Conservation (phyloP, 2,888 invertebrate genomes). For the Rosalia funebris region DNA sequence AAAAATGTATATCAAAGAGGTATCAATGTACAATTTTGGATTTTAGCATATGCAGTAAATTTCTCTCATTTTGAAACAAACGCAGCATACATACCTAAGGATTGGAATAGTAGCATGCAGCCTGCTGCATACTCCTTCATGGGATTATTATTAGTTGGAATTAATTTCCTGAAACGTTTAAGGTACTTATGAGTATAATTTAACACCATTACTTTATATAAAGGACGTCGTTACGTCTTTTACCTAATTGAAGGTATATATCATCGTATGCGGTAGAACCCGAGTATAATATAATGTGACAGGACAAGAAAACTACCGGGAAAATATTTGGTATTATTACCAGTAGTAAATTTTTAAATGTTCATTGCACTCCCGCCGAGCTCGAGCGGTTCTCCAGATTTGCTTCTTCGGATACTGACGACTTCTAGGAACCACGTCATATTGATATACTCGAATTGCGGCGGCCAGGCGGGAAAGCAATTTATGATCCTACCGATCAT, state of each 20-base stretch:
- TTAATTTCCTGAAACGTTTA: too few species aligned
- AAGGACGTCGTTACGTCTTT: too few species aligned
- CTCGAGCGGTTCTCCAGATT: slow-evolving; percentile 6
- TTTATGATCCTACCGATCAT: slow-evolving; percentile 39
- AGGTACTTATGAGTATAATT: too few species aligned
- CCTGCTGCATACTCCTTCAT: too few species aligned
- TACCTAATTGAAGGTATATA: not conserved
- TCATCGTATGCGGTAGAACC: not conserved
- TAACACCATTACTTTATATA: too few species aligned
- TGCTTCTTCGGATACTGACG: slow-evolving; percentile 34
- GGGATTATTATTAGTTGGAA: too few species aligned
- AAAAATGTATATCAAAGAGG: too few species aligned
- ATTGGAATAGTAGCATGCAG: too few species aligned
- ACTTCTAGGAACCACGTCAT: slow-evolving; percentile 42
- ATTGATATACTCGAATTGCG: slow-evolving; percentile 45
- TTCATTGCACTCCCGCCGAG: slow-evolving; percentile 12
- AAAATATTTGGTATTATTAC: slow-evolving; percentile 23
- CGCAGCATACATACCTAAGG: too few species aligned
- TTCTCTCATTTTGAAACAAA: too few species aligned
- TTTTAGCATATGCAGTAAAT: too few species aligned
- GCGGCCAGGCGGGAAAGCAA: slow-evolving; percentile 38
- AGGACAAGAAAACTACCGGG: slow-evolving; percentile 7
- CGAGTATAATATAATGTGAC: slow-evolving; percentile 1
- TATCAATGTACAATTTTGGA: too few species aligned
- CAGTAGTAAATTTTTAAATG: slow-evolving; percentile 24